A percentile compares a stretch with the other conserved stretches of the same genome.
Conservation (phyloP, 2,797 vertebrate species). For the Enteromius argenteus region DNA sequence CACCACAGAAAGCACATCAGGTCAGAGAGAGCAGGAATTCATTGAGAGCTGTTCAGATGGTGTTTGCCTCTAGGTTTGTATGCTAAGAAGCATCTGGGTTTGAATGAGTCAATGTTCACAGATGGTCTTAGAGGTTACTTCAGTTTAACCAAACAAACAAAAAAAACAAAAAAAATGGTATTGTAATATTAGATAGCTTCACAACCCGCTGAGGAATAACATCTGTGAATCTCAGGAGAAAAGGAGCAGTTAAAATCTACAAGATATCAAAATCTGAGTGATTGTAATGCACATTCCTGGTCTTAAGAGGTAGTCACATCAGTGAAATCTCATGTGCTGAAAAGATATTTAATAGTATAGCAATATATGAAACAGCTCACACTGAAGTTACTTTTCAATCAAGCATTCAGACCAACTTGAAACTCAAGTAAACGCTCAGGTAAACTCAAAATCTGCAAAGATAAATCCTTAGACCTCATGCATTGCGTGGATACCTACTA, state of each 20-base stretch:
- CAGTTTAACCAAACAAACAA: neutral
- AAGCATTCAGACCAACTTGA: slow-evolving; percentile 1
- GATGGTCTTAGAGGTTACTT: neutral
- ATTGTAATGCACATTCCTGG: neutral
- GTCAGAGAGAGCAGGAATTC: slow-evolving; percentile 10
- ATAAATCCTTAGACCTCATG: neutral
- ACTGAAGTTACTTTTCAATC: neutral
- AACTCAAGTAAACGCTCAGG: too few relatives aligned
- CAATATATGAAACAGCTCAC: neutral
- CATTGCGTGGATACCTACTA: neutral
- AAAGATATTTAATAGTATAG: neutral
- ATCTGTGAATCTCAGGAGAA: neutral
- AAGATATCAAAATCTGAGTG: neutral
- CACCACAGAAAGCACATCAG: neutral
- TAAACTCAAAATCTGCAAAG: neutral
- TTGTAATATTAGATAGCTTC: neutral
- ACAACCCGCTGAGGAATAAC: neutral
- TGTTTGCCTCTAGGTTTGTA: neutral
- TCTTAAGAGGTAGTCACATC: neutral
- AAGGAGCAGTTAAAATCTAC: neutral
- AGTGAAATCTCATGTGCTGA: neutral
- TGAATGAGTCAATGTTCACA: slow-evolving; percentile 1
- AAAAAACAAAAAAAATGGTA: neutral
- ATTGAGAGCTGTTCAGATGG: neutral
- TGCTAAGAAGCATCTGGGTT: neutral